Conservation (phyloP, 1,140 invertebrate genomes). For the Palaemon carinicauda region DNA sequence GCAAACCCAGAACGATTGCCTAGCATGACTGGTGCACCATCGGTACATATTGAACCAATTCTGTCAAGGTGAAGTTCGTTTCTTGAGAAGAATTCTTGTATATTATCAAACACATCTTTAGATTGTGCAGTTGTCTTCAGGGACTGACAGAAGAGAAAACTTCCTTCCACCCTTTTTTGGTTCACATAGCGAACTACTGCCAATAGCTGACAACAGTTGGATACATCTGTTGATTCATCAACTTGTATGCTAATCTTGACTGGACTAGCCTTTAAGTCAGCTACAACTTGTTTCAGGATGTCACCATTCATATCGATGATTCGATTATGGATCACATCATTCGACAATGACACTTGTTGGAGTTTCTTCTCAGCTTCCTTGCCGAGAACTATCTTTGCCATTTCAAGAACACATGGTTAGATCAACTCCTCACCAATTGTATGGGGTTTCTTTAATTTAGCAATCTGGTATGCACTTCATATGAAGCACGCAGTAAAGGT, state of each 20-base stretch:
- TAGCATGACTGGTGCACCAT: too few relatives aligned
- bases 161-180: constrained; percentile 4
- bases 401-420: background rate
- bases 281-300: constrained; percentile 9
- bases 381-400: background rate
- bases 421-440: background rate
- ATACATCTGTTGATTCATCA: too few relatives aligned
- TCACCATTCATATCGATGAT: constrained; percentile 14
- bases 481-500: too few relatives aligned
- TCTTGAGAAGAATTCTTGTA: too few relatives aligned
- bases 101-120: too few relatives aligned
- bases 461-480: too few relatives aligned
- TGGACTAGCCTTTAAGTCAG: constrained; percentile 7
- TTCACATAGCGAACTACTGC: background rate
- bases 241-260: constrained; percentile 10
- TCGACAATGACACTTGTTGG: constrained; percentile 9
- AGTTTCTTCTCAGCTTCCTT: too few relatives aligned
- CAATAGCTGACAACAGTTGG: constrained; percentile 15
- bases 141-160: background rate
- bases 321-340: constrained; percentile 24
- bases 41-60: too few relatives aligned
- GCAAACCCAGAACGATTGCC: too few relatives aligned
- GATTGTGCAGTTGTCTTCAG: too few relatives aligned
- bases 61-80: too few relatives aligned
- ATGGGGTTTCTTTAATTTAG: constrained; percentile 17